These are phyloP conservation scores for Phodopus roborovskii DNA, from an alignment of 2,113 vertebrate species.

Conservation along the genomic window DNA sequence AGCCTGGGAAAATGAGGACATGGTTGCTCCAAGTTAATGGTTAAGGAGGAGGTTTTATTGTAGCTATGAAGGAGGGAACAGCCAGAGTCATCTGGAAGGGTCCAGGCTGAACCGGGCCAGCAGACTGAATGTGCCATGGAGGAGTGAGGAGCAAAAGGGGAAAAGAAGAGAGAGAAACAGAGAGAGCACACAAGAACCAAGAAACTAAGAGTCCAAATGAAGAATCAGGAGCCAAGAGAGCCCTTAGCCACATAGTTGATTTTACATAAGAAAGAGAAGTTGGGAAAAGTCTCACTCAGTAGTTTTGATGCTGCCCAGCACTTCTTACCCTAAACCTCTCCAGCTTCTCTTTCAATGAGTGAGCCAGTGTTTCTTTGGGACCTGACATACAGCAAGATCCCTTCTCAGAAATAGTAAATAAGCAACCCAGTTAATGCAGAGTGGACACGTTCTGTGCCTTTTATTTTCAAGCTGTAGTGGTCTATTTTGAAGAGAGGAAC, in stretches of 20 bases:
- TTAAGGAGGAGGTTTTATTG: background rate
- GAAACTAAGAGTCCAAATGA: background rate
- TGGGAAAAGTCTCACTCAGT: background rate
- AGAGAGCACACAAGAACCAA: background rate
- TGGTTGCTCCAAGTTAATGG: background rate
- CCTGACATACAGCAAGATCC: background rate
- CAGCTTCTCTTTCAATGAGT: too few species aligned
- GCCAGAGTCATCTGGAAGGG: background rate
- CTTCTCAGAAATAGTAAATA: background rate
- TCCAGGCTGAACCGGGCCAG: background rate
- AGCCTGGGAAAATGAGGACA: too few species aligned
- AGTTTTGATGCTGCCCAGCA: too few species aligned
- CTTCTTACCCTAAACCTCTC: too few species aligned
- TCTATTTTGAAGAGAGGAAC: conserved; percentile 33
- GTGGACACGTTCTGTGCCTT: background rate
- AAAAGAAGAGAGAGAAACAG: background rate
- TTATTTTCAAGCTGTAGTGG: background rate
- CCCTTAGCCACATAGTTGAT: background rate
- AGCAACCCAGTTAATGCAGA: background rate
- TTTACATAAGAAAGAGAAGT: background rate
- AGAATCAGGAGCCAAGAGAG: background rate
- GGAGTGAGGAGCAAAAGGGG: background rate
- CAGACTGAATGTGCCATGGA: background rate
- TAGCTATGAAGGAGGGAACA: background rate
- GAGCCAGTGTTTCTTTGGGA: background rate